A percentile compares a stretch with the other conserved stretches of the same genome.
Conservation (phyloP, 2,797 vertebrate species). For the Paguma larvata region DNA sequence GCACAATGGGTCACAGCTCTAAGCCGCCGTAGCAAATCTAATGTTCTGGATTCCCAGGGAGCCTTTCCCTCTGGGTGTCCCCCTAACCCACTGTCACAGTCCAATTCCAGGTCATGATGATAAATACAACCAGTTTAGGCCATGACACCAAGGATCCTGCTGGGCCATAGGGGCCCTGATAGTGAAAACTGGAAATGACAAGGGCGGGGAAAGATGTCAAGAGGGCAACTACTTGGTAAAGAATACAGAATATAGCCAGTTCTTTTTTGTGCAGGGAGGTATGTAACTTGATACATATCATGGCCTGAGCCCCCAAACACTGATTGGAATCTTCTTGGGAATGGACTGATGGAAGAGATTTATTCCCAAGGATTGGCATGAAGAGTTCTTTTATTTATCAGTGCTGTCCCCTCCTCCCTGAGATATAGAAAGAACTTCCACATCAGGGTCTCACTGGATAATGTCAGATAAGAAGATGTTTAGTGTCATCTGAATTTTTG, state of each 20-base stretch:
- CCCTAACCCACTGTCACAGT: conserved; percentile 45
- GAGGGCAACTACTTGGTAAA: not conserved
- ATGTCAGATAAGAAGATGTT: not conserved
- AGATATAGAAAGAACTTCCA: not conserved
- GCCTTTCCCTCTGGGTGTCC: conserved; percentile 1
- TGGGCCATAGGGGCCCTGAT: not conserved
- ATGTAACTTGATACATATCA: not conserved
- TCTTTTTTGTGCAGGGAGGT: not conserved
- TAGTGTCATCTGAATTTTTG: not conserved
- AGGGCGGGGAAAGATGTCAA: not conserved
- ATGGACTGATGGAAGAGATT: not conserved
- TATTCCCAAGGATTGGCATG: not conserved
- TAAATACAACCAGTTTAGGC: conserved; percentile 5
- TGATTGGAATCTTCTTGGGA: not conserved
- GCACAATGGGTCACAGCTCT: not conserved
- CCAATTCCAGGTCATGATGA: not conserved
- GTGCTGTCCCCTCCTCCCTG: not conserved
- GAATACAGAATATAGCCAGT: not conserved
- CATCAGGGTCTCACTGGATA: not conserved
- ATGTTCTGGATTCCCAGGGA: conserved; percentile 64
- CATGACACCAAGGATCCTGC: not conserved
- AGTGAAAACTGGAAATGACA: not conserved
- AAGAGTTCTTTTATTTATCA: not conserved
- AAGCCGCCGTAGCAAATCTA: conserved; percentile 46
- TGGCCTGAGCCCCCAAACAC: not conserved